Conservation (phyloP, 2,888 invertebrate genomes). For the Trachelus stipa region DNA sequence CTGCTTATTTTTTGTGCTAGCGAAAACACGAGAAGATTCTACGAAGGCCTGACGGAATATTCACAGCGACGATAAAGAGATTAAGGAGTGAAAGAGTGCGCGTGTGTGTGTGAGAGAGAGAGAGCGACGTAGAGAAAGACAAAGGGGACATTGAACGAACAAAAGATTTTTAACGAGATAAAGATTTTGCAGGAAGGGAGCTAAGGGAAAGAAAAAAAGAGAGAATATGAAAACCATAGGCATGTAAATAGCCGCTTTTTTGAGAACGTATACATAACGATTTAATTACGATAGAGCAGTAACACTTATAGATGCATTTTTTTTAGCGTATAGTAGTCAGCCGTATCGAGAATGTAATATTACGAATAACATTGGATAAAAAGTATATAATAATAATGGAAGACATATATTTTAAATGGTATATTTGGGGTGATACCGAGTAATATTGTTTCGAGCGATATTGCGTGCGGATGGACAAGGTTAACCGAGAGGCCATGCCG, state of each 20-base stretch:
- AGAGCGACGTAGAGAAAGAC: not conserved
- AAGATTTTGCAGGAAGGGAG: not conserved
- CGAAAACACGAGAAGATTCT: not conserved
- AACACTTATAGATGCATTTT: conserved; percentile 33
- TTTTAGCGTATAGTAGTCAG: conserved; percentile 55
- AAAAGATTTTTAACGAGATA: not conserved
- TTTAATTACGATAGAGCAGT: conserved; percentile 24
- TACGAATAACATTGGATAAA: conserved; percentile 53
- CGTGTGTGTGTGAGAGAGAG: not conserved
- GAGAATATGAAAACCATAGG: conserved; percentile 31
- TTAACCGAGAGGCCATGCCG: too few species aligned
- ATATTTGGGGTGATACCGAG: conserved; percentile 49
- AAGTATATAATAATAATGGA: conserved; percentile 50
- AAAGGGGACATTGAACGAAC: not conserved
- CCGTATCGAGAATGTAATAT: conserved; percentile 59
- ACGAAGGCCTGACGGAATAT: not conserved
- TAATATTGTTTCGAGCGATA: conserved; percentile 43
- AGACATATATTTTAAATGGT: conserved; percentile 55
- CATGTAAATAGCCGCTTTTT: conserved; percentile 49
- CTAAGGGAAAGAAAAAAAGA: conserved; percentile 22
- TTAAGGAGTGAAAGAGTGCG: too few species aligned
- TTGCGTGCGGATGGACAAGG: too few species aligned
- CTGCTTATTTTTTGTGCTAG: not conserved
- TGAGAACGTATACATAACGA: conserved; percentile 31
- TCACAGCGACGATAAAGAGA: not conserved